Evolutionary conservation across 2,797 vertebrate genomes (phyloP), one percentile per base, ranked within the genome.

Genomic region (Stomatorhinus walkeri): DNA sequence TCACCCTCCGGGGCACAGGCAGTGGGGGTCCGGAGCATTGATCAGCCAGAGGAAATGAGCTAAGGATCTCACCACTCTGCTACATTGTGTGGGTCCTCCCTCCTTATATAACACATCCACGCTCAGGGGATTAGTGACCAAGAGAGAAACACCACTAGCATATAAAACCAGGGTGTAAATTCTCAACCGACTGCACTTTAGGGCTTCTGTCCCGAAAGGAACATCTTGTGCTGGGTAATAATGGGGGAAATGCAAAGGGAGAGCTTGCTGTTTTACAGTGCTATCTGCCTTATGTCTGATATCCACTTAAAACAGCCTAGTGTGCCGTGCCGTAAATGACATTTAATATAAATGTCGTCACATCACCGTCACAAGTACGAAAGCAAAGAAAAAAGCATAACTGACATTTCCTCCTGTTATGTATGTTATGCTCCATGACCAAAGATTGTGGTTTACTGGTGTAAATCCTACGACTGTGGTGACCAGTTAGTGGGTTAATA

Each of bases 1-100:
- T 46, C 48, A 6, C 32, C 48, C 68, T 79, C 32, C 48, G 52
- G 87, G 87, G 68, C 48, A 81, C 28, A 54, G 68, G 49, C 43
- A 88, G 36, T 14, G 54, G 46, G 64, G 87, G 87, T 43, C 28
- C 19, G 72, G 4, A 88, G 28, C 72, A 56, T 56, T 88, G 49
- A 81, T 88, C 48, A 83, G 72, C 87, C 72, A 8, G 40, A 79
- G 87, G 72, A 54, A 81, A 88, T 14, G 24, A 81, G 68, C 49
- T 52, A 79, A 54, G 49, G 12, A 81, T 32, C 32, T 56, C 49
- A 7, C 49, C 48, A 12, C 49, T 56, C 87, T 64, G 56, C 86
- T 48, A 46, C 36, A 22, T 64, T 5, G 28, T 2, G 36, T 46
- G 16, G 36, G 86, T 24, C 56, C 56, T 87, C 54, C 54, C 9